Evolutionary conservation across 1,140 invertebrate genomes (phyloP).

Genomic region (Drosophila simulans): DNA sequence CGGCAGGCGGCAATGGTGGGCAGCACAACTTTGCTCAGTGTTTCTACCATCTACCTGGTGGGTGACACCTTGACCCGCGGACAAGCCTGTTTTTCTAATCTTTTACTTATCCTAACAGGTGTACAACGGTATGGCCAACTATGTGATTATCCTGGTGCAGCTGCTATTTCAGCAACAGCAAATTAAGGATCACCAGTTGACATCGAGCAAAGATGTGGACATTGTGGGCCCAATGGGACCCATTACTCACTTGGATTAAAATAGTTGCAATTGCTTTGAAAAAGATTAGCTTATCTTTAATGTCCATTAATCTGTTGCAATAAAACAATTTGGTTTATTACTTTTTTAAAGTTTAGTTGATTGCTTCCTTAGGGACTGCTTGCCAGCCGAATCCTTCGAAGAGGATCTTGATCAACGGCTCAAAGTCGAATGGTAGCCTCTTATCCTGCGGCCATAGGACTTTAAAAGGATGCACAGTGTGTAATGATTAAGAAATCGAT

Average conservation of each 20-base stretch:
- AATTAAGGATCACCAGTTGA: slow-evolving; percentile 38
- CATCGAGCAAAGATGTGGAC: slow-evolving; percentile 47
- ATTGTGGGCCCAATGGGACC: slow-evolving; percentile 39
- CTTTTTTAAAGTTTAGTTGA: background rate
- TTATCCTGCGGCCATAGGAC: slow-evolving; percentile 5
- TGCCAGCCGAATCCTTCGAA: slow-evolving; percentile 8
- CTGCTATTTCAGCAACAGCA: slow-evolving; percentile 69
- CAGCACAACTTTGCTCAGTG: slow-evolving; percentile 35
- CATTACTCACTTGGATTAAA: slow-evolving; percentile 30
- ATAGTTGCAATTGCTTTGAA: background rate
- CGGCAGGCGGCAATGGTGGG: slow-evolving; percentile 49
- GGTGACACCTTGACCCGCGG: background rate
- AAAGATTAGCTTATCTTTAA: background rate
- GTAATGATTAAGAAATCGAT: too few species aligned
- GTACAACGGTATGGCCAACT: slow-evolving; percentile 68
- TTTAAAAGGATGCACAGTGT: slow-evolving; percentile 10
- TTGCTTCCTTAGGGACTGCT: slow-evolving; percentile 34
- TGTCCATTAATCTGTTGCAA: background rate
- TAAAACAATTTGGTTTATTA: background rate
- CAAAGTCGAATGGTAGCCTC: slow-evolving; percentile 34
- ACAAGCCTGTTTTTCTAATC: background rate
- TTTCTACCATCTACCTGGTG: slow-evolving; percentile 63
- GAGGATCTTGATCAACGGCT: slow-evolving; percentile 52
- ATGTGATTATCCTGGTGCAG: slow-evolving; percentile 74
- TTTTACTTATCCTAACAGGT: slow-evolving; percentile 27